These are phyloP conservation scores for Orthonyx spaldingii DNA, from an alignment of 2,113 vertebrate species.

Conservation along the genomic window DNA sequence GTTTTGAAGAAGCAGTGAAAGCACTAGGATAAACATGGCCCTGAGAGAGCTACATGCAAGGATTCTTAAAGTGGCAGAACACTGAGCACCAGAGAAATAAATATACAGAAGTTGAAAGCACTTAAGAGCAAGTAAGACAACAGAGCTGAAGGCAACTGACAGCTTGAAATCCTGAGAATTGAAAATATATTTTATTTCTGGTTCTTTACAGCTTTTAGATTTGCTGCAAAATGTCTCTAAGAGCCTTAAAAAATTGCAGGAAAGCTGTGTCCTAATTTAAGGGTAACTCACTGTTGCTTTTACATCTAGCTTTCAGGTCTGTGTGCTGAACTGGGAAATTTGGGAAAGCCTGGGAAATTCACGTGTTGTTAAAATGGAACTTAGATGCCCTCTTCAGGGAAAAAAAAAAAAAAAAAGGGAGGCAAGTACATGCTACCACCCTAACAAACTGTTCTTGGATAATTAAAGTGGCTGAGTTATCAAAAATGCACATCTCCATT, in stretches of 20 bases:
- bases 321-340: background rate
- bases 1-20: background rate
- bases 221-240: background rate
- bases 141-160: background rate
- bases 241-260: background rate
- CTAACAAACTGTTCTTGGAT: background rate
- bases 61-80: background rate
- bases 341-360: background rate
- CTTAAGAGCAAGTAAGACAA: background rate
- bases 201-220: background rate
- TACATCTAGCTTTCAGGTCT: background rate
- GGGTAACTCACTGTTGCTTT: background rate
- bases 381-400: background rate
- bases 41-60: background rate
- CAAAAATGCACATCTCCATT: background rate
- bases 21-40: background rate
- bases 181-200: background rate
- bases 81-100: background rate
- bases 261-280: background rate
- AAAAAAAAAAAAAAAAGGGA: background rate
- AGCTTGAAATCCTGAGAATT: background rate
- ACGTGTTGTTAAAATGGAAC: background rate
- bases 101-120: background rate
- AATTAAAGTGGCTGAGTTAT: background rate
- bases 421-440: background rate